Evolutionary conservation across 1,140 invertebrate genomes (phyloP).

Genomic region (Aphaenogaster floridana): DNA sequence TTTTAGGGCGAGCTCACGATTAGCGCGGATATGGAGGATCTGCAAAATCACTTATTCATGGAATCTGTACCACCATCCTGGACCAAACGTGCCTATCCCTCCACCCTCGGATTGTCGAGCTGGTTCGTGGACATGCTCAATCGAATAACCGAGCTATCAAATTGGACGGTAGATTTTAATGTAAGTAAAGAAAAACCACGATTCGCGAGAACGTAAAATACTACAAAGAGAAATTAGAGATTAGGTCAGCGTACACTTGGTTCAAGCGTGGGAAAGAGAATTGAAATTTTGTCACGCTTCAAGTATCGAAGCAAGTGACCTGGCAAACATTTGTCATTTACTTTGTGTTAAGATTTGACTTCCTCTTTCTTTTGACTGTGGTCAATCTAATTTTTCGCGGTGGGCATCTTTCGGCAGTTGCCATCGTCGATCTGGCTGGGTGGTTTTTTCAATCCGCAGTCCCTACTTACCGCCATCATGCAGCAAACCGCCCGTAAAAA

Average conservation of each 20-base stretch:
- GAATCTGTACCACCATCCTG: conserved; percentile 95
- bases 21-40: conserved; percentile 95
- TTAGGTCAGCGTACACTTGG: neutral
- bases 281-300: conserved; percentile 13
- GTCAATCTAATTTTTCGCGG: conserved; percentile 10
- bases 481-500: conserved; percentile 98
- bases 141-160: conserved; percentile 92
- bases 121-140: conserved; percentile 96
- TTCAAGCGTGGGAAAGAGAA: conserved; percentile 12
- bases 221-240: neutral
- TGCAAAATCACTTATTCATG: conserved; percentile 93
- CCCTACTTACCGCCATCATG: conserved; percentile 98
- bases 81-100: conserved; percentile 96
- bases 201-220: neutral
- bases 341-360: conserved; percentile 7
- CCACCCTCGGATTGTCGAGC: conserved; percentile 92
- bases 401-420: conserved; percentile 86
- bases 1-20: conserved; percentile 96
- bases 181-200: conserved; percentile 79
- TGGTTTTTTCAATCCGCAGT: conserved; percentile 99
- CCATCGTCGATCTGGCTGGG: conserved; percentile 96
- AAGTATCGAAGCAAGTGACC: neutral
- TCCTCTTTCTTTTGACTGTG: neutral
- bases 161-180: conserved; percentile 93
- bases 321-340: conserved; percentile 19